A percentile compares a stretch with the other conserved stretches of the same genome.
Conservation (phyloP, 2,888 invertebrate genomes). For the Cantharis rustica region DNA sequence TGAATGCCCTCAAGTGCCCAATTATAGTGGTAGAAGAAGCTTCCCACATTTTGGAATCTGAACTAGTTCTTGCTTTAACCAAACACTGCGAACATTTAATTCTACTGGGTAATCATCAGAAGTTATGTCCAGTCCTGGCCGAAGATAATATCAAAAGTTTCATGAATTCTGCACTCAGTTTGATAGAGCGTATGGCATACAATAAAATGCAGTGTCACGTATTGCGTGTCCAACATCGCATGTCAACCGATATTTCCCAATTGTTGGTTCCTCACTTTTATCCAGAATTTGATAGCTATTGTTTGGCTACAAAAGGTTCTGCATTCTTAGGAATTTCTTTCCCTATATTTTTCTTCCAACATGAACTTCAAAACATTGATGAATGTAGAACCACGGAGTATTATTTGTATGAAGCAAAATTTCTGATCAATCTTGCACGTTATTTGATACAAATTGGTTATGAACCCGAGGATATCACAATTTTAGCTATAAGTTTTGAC, state of each 20-base stretch:
- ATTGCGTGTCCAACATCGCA: constrained; percentile 73
- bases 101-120: constrained; percentile 85
- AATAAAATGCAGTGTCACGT: constrained; percentile 63
- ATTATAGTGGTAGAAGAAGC: constrained; percentile 87
- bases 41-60: constrained; percentile 84
- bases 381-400: constrained; percentile 65
- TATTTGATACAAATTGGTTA: constrained; percentile 69
- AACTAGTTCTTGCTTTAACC: constrained; percentile 78
- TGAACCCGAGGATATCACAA: constrained; percentile 66
- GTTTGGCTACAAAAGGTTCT: constrained; percentile 61
- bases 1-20: constrained; percentile 65
- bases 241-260: constrained; percentile 66
- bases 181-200: constrained; percentile 74
- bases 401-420: constrained; percentile 66
- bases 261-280: constrained; percentile 61
- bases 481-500: constrained; percentile 74
- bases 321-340: constrained; percentile 64
- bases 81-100: constrained; percentile 78
- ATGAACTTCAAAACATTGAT: constrained; percentile 63
- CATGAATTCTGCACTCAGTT: constrained; percentile 74
- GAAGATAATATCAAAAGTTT: too few species aligned
- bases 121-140: constrained; percentile 63
- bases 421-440: constrained; percentile 64
- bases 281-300: constrained; percentile 63
- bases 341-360: constrained; percentile 71